Evolutionary conservation across 1,140 invertebrate genomes (phyloP), one percentile per base, ranked within the genome.

Genomic region (Oncopodura yosiiana): DNA sequence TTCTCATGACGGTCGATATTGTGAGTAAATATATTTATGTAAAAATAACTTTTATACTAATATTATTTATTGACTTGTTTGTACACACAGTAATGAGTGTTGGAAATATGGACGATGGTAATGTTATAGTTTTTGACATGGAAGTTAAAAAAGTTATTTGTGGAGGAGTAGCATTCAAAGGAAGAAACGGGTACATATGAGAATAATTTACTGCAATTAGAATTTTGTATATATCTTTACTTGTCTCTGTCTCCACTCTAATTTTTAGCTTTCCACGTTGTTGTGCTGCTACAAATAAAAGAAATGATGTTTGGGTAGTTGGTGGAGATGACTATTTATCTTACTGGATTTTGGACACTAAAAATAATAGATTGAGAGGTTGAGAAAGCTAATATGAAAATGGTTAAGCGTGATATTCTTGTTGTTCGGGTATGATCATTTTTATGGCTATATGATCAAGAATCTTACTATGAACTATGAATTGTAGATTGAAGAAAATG

Each of bases 21-120:
- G n/a, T n/a, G n/a, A n/a, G n/a, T n/a, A n/a, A n/a, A n/a, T n/a
- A n/a, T n/a, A n/a, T n/a, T n/a, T n/a, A n/a, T n/a, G n/a, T n/a
- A n/a, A n/a, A n/a, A n/a, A n/a, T n/a, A n/a, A n/a, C n/a, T n/a
- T n/a, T n/a, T n/a, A n/a, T n/a, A n/a, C n/a, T n/a, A n/a, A n/a
- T n/a, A n/a, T n/a, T n/a, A n/a, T n/a, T n/a, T n/a, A n/a, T n/a
- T n/a, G n/a, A n/a, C n/a, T n/a, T n/a, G n/a, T n/a, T n/a, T n/a
- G n/a, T n/a, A n/a, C n/a, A n/a, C n/a, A n/a, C n/a, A n/a, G n/a
- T 93, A 45, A 78, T 90, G 30, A 88, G 86, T 2, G 74, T 94
- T 29, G 91, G 91, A 14, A 91, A 91, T 1, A 77, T 80, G 58
- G 91, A 95, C 69, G 90, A 56, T 41, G 84, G 87, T 21, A 81